Evolutionary conservation across 2,888 invertebrate species (phyloP).

Genomic region (Mythimna vitellina): DNA sequence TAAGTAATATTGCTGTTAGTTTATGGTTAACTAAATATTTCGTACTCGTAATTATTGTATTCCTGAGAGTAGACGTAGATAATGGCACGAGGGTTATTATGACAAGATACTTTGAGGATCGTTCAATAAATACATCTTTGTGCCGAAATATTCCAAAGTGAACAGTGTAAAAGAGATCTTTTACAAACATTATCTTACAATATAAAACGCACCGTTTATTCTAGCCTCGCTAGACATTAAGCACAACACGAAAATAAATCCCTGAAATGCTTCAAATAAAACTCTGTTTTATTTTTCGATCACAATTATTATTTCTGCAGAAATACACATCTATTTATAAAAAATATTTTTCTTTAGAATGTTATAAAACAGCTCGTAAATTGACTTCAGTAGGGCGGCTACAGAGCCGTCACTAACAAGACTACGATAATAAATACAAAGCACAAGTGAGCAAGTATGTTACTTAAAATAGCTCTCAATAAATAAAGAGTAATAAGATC

Average conservation of each 20-base stretch:
- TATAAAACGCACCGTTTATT: constrained; percentile 79
- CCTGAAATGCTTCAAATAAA: constrained; percentile 90
- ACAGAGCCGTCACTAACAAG: constrained; percentile 71
- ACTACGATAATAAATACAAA: constrained; percentile 84
- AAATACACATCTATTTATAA: constrained; percentile 86
- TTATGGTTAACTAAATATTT: constrained; percentile 84
- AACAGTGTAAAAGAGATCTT: constrained; percentile 77
- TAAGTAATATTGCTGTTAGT: constrained; percentile 90
- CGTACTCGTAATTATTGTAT: constrained; percentile 81
- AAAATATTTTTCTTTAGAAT: constrained; percentile 84
- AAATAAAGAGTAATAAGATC: constrained; percentile 70
- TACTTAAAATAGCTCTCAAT: constrained; percentile 77
- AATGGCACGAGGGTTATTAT: constrained; percentile 89
- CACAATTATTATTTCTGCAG: constrained; percentile 87
- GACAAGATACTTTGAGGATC: constrained; percentile 84
- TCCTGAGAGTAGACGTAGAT: constrained; percentile 83
- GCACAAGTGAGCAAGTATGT: constrained; percentile 86
- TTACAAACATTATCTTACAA: constrained; percentile 75
- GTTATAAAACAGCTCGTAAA: constrained; percentile 82
- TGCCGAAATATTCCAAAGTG: constrained; percentile 76
- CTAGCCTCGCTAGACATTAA: constrained; percentile 88
- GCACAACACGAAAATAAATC: constrained; percentile 86
- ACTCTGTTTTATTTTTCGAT: constrained; percentile 89
- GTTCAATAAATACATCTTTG: constrained; percentile 73
- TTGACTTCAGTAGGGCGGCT: constrained; percentile 83